Evolutionary conservation across 2,888 invertebrate species (phyloP).

Genomic region (Philonicus albiceps): DNA sequence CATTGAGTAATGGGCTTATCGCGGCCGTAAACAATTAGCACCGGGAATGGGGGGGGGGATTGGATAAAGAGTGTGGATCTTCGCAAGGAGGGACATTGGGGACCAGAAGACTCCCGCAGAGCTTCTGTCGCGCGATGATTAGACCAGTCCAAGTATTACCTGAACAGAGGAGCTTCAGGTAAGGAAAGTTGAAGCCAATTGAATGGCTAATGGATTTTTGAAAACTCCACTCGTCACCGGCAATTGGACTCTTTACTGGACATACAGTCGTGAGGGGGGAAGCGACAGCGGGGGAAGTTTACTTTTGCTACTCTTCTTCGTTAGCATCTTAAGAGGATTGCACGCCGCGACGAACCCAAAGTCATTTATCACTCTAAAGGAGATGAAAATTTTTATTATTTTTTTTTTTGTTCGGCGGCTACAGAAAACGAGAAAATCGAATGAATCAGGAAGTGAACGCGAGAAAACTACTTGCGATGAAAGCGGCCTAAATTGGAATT

Average conservation of each 20-base stretch:
- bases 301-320: not conserved
- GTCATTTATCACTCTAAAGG: slow-evolving; percentile 20
- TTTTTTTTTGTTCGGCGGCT: too few species aligned
- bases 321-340: slow-evolving; percentile 8
- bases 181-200: not conserved
- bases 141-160: slow-evolving; percentile 39
- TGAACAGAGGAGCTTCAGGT: not conserved
- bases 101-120: slow-evolving; percentile 41
- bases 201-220: slow-evolving; percentile 23
- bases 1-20: slow-evolving; percentile 47
- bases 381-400: not conserved
- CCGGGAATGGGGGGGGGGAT: not conserved
- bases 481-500: not conserved
- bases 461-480: not conserved
- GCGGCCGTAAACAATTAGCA: slow-evolving; percentile 39
- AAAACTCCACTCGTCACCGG: slow-evolving; percentile 7
- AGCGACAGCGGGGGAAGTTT: not conserved
- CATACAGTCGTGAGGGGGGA: not conserved
- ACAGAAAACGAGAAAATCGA: not conserved
- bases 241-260: not conserved
- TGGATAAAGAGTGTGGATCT: not conserved
- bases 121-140: slow-evolving; percentile 41
- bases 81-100: not conserved
- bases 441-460: not conserved
- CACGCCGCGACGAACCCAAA: not conserved